A percentile compares a stretch with the other conserved stretches of the same genome.
Evolutionary conservation across 2,888 invertebrate species (phyloP).

Genomic region (Chirona hameri): DNA sequence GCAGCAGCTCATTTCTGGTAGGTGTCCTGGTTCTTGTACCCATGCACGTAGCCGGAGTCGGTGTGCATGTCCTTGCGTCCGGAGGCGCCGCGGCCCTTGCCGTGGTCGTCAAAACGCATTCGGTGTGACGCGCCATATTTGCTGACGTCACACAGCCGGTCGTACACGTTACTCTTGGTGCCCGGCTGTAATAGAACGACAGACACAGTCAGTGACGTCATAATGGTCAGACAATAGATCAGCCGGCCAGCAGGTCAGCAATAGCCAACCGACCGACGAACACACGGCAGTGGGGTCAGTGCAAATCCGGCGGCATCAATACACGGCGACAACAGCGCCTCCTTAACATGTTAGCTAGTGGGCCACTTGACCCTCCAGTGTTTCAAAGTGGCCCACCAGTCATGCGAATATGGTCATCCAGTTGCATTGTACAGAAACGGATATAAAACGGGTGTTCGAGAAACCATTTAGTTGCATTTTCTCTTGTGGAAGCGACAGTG

Average conservation of each 20-base stretch:
- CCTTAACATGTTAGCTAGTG: no score
- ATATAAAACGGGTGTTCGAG: no score
- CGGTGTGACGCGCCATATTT: constrained; percentile 42
- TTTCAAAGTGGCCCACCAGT: no score
- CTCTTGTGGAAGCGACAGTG: no score
- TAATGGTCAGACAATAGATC: no score
- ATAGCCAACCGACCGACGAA: background rate
- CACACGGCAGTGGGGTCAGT: background rate
- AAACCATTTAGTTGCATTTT: no score
- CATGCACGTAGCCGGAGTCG: constrained; percentile 47
- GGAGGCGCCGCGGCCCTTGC: constrained; percentile 48
- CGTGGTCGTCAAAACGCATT: constrained; percentile 48
- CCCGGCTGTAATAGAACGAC: background rate
- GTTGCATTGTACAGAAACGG: no score
- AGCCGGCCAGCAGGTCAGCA: background rate
- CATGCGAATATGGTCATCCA: no score
- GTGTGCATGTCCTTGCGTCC: constrained; percentile 46
- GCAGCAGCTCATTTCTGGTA: constrained; percentile 35
- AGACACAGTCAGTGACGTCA: background rate
- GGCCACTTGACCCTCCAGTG: no score
- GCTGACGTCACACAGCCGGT: constrained; percentile 48
- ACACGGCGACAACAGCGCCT: background rate
- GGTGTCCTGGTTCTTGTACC: constrained; percentile 45
- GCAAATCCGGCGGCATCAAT: background rate
- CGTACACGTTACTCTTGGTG: constrained; percentile 43